These are phyloP conservation scores for Toxotes chatareus DNA, from an alignment of 2,113 vertebrate species.

Conservation along the genomic window DNA sequence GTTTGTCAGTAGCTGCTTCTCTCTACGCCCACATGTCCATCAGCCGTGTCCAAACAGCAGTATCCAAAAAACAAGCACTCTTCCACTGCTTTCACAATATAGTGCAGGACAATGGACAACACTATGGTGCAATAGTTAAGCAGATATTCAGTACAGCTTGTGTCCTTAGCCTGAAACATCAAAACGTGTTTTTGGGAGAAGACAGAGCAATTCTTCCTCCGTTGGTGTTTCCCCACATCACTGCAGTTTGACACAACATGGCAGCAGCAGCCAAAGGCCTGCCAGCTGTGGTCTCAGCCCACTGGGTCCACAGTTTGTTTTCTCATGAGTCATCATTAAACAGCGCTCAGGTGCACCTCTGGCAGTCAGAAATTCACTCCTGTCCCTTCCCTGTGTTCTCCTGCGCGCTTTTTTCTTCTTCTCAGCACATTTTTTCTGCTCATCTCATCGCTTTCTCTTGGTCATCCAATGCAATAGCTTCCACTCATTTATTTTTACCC, in stretches of 20 bases:
- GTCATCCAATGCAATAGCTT: background rate
- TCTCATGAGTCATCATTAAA: conserved; percentile 80
- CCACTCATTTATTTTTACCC: background rate
- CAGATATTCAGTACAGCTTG: background rate
- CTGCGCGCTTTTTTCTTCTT: conserved; percentile 4
- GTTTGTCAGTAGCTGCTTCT: background rate
- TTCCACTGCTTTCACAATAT: background rate
- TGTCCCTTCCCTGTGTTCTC: conserved; percentile 10
- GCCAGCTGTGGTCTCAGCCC: conserved; percentile 70
- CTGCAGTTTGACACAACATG: conserved; percentile 71
- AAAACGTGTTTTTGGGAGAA: conserved; percentile 9
- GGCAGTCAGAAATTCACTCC: conserved; percentile 15
- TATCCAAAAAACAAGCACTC: background rate
- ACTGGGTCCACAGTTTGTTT: conserved; percentile 75
- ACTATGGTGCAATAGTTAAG: background rate
- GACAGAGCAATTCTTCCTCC: conserved; percentile 7
- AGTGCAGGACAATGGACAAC: background rate
- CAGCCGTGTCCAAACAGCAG: background rate
- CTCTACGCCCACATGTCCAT: background rate
- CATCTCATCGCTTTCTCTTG: background rate
- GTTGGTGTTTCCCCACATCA: conserved; percentile 50
- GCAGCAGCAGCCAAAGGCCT: conserved; percentile 41
- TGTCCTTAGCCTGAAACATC: background rate
- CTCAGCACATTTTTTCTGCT: too few relatives aligned
- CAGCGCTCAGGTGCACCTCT: conserved; percentile 73